These are phyloP conservation scores for Metallyticus violacea DNA, from an alignment of 2,888 invertebrate genomes.

Conservation along the genomic window DNA sequence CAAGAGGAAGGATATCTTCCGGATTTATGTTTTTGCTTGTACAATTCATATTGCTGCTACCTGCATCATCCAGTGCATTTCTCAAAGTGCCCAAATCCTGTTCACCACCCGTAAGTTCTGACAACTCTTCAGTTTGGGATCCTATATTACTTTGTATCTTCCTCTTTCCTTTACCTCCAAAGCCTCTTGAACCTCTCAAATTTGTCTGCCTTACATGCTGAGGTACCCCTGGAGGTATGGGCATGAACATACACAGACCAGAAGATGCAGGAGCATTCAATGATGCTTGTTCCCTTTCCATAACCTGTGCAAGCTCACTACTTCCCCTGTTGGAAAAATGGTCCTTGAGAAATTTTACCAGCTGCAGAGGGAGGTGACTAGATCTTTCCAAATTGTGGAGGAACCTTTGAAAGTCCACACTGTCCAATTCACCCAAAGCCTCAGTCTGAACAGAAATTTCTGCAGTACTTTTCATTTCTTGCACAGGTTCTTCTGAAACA, in stretches of 20 bases:
- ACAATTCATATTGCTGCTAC: not conserved
- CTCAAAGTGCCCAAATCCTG: not conserved
- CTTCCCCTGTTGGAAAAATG: conserved; percentile 4
- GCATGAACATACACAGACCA: not conserved
- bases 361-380: conserved; percentile 1
- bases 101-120: not conserved
- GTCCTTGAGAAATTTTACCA: conserved; percentile 6
- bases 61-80: not conserved
- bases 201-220: not conserved
- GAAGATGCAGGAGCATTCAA: too few relatives aligned
- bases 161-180: not conserved
- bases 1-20: not conserved
- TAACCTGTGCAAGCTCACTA: not conserved
- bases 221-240: not conserved
- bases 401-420: conserved; percentile 3
- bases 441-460: conserved; percentile 22
- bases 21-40: not conserved
- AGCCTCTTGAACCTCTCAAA: not conserved
- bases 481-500: not conserved
- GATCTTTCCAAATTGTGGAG: conserved; percentile 12
- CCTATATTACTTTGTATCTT: not conserved
- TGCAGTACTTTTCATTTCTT: not conserved
- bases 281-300: not conserved
- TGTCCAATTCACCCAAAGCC: not conserved
- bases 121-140: not conserved